These are phyloP conservation scores for Trematomus bernacchii DNA, from an alignment of 2,797 vertebrate species.

Conservation along the genomic window DNA sequence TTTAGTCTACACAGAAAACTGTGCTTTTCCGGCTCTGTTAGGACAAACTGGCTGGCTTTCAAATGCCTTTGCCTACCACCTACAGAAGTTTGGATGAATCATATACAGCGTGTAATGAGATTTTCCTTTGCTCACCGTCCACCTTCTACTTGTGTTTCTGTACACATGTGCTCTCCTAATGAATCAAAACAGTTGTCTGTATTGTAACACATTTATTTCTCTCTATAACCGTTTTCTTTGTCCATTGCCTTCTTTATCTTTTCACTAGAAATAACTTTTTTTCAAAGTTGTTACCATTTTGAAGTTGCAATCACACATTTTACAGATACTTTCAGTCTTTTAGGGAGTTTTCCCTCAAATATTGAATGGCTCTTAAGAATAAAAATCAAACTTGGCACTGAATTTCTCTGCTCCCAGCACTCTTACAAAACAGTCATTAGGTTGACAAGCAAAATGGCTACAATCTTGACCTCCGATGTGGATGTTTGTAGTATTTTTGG, in stretches of 20 bases:
- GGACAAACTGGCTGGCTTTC: conserved; percentile 51
- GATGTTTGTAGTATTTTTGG: conserved; percentile 42
- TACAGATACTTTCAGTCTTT: conserved; percentile 30
- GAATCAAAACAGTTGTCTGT: conserved; percentile 11
- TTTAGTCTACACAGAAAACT: conserved; percentile 66
- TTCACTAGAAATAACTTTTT: conserved; percentile 49
- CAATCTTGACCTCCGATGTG: conserved; percentile 44
- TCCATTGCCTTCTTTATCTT: conserved; percentile 12
- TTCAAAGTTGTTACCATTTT: conserved; percentile 52
- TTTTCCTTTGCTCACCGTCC: conserved; percentile 25
- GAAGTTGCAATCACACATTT: conserved; percentile 64
- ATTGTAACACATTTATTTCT: conserved; percentile 4
- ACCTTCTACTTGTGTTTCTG: conserved; percentile 1
- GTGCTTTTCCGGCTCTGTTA: conserved; percentile 38
- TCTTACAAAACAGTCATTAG: conserved; percentile 43
- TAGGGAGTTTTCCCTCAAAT: conserved; percentile 54
- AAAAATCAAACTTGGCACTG: conserved; percentile 1
- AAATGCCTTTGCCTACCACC: conserved; percentile 39
- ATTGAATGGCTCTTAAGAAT: conserved; percentile 55
- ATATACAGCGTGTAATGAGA: conserved; percentile 42
- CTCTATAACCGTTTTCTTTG: not conserved
- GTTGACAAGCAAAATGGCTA: conserved; percentile 50
- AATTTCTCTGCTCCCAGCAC: conserved; percentile 23
- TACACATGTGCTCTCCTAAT: conserved; percentile 20
- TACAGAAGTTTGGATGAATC: conserved; percentile 35